Evolutionary conservation across 2,797 vertebrate genomes (phyloP).

Genomic region (Melanotaenia maccullochi): DNA sequence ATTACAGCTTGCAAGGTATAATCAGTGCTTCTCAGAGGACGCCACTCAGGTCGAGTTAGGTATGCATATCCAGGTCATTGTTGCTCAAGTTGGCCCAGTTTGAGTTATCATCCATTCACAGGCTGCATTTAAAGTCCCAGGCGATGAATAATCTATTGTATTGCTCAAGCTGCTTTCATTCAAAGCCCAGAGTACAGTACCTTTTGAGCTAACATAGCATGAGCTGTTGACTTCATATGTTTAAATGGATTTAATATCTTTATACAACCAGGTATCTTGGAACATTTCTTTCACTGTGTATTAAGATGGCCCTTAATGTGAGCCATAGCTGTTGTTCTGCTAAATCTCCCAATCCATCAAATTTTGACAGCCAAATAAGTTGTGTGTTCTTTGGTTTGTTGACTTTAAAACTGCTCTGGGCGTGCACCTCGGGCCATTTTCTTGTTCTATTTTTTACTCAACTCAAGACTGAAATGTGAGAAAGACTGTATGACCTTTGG

Average conservation of each 20-base stretch:
- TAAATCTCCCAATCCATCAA: slow-evolving; percentile 30
- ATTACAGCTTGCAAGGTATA: slow-evolving; percentile 5
- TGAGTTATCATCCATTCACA: slow-evolving; percentile 11
- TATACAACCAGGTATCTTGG: slow-evolving; percentile 27
- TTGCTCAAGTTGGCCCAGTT: slow-evolving; percentile 19
- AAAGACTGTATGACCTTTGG: background rate
- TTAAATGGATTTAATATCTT: slow-evolving; percentile 30
- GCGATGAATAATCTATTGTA: background rate
- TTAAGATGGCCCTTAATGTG: slow-evolving; percentile 15
- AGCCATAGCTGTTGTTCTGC: background rate
- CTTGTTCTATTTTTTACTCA: slow-evolving; percentile 20
- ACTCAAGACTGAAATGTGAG: slow-evolving; percentile 9
- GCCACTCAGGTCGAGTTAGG: slow-evolving; percentile 14
- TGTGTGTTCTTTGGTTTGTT: slow-evolving; percentile 18
- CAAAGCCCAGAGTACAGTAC: slow-evolving; percentile 2
- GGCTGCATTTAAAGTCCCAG: slow-evolving; percentile 7
- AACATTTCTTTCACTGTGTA: slow-evolving; percentile 32
- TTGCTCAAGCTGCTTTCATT: slow-evolving; percentile 14
- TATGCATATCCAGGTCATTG: slow-evolving; percentile 37
- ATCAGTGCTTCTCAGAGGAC: background rate
- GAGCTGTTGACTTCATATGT: slow-evolving; percentile 47
- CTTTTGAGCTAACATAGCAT: slow-evolving; percentile 19
- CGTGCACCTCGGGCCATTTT: slow-evolving; percentile 12
- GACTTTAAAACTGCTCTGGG: slow-evolving; percentile 13
- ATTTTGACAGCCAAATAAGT: slow-evolving; percentile 25